Conservation (phyloP, 2,888 invertebrate species). For the Dorcus parallelipipedus region DNA sequence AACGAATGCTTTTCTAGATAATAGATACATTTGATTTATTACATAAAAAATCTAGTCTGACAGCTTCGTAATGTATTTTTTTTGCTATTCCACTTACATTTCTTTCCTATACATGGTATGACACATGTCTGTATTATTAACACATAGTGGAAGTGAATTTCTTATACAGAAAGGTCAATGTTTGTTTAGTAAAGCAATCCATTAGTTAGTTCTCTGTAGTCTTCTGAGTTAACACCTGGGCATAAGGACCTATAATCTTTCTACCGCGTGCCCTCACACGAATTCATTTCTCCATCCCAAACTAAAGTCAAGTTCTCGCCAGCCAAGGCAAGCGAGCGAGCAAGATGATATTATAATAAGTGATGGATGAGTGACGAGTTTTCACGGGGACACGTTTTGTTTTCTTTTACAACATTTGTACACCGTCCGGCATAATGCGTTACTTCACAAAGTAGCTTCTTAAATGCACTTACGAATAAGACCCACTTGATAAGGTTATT, state of each 20-base stretch:
- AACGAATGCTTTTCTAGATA: too few species aligned
- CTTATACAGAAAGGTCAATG: conserved; percentile 30
- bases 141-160: conserved; percentile 18
- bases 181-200: conserved; percentile 31
- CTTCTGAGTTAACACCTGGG: conserved; percentile 40
- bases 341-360: conserved; percentile 4
- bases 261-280: conserved; percentile 36
- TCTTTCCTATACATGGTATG: conserved; percentile 8
- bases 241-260: conserved; percentile 35
- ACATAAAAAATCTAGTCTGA: too few species aligned
- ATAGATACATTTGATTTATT: too few species aligned
- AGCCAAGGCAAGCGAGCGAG: conserved; percentile 3
- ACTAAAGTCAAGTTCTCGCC: conserved; percentile 7
- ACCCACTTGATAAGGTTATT: conserved; percentile 22
- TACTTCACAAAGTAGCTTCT: conserved; percentile 27
- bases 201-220: conserved; percentile 27
- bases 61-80: too few species aligned
- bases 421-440: conserved; percentile 31
- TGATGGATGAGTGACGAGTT: conserved; percentile 12
- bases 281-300: conserved; percentile 19
- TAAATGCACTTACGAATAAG: conserved; percentile 23
- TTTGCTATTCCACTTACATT: not conserved
- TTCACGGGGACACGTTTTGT: conserved; percentile 23
- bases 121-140: conserved; percentile 20
- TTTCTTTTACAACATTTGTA: conserved; percentile 29